A percentile compares a stretch with the other conserved stretches of the same genome.
phyloP scores from a whole-genome alignment of 2,113 vertebrate species.

The Sinosuthora webbiana region DNA sequence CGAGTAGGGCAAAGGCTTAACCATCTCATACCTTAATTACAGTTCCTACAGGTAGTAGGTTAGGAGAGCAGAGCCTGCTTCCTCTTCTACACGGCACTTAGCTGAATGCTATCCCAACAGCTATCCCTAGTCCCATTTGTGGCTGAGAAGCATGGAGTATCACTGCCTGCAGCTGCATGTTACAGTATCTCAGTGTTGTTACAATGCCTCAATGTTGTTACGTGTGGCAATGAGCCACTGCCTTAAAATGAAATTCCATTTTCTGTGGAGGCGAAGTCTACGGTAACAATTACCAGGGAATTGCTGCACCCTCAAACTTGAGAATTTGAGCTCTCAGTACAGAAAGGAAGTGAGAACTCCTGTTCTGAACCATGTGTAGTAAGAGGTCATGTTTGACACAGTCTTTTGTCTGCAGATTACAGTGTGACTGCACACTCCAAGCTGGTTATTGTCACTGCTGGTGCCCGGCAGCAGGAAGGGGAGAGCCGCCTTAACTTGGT shows the following conservation, averaged over 20 bases:
- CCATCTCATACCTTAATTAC: not conserved
- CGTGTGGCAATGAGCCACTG: not conserved
- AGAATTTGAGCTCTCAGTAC: not conserved
- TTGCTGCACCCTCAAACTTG: not conserved
- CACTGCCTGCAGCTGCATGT: not conserved
- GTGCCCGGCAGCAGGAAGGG: constrained; percentile 96
- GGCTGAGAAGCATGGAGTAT: not conserved
- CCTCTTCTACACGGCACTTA: not conserved
- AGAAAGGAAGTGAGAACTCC: not conserved
- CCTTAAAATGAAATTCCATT: not conserved
- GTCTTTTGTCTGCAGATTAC: constrained; percentile 82
- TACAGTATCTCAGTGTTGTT: not conserved
- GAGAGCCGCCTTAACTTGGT: constrained; percentile 97
- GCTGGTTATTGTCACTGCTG: constrained; percentile 94
- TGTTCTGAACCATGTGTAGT: not conserved
- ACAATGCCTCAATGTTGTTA: not conserved
- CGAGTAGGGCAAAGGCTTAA: not conserved
- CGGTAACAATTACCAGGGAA: not conserved
- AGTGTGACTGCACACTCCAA: constrained; percentile 92
- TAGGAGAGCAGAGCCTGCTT: not conserved
- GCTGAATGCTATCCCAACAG: not conserved
- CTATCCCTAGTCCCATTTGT: not conserved
- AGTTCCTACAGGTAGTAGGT: not conserved
- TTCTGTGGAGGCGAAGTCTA: not conserved
- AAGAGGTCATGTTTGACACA: not conserved